Evolutionary conservation across 2,797 vertebrate species (phyloP), one percentile per base, ranked within the genome.

Genomic region (Artibeus jamaicensis): DNA sequence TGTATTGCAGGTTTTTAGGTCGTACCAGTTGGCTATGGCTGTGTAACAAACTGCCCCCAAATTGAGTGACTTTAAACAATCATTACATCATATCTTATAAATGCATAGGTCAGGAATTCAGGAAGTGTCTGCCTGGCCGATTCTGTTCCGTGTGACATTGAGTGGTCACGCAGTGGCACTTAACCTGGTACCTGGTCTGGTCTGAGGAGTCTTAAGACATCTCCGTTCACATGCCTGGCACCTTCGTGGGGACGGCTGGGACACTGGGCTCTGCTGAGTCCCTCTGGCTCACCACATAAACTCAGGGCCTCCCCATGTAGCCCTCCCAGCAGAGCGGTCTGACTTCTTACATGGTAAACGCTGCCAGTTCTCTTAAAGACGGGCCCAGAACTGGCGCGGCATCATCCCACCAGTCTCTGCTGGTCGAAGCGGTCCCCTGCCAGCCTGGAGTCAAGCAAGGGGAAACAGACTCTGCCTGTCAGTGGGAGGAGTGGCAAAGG

Each of bases 231-330:
- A 1, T 32, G 14, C 26, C 86, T 55, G 53, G 24, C 5, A 34
- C 59, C 16, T 74, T 65, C 34, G n/a, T 55, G 24, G 53, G 32
- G 29, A 26, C 4, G 11, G 44, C 79, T 32, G 32, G 73, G 59
- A 44, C 73, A 4, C 73, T 32, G 18, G 24, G 50, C 22, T 50
- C 65, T 2, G 24, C 29, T 18, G 3, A 50, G 6, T 2, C 19
- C 32, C 34, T 24, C 37, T n/a, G 6, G n/a, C 32, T 83, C n/a
- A 22, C 32, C 21, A 0, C 8, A 14, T 34, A 0, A 3, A 46
- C n/a, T 37, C 68, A 14, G 57, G 29, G 32, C 57, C 37, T 53
- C 10, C 70, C 57, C 4, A 1, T 6, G 32, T 9, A 39, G 32
- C 76, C 81, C 74, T 53, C 50, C 68, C 57, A 46, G 29, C 42